Evolutionary conservation across 2,113 vertebrate genomes (phyloP), one percentile per base, ranked within the genome.

Genomic region (Seriola rivoliana): DNA sequence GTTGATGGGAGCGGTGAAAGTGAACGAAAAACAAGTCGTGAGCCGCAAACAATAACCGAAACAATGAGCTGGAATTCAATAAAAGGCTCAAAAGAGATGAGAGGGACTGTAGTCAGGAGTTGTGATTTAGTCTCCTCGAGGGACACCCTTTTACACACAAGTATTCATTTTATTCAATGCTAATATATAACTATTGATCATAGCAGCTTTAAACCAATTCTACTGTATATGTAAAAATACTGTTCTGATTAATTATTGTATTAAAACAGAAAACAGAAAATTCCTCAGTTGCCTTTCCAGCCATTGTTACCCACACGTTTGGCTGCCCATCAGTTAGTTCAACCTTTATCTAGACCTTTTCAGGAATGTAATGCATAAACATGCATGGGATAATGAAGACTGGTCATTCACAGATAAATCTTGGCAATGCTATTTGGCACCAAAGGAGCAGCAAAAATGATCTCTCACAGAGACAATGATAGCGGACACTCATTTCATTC

Each of bases 401-500:
- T 42, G 59, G 58, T 36, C 68, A 25, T 75, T 82, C 48, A 50
- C 7, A 82, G 38, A 71, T 71, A 83, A 32, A 23, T 57, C 75
- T 58, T 80, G 78, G 40, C 54, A 84, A 68, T 29, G 40, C 48
- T 25, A 46, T 76, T 62, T 73, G 78, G 79, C 81, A 16, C 52
- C 16, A 80, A 63, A 69, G 17, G 5, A 79, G 44, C 11, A 58
- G 54, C 9, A 66, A 54, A 78, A 81, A 75, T 36, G 1, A 84
- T 75, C 72, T 64, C 74, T 0, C 40, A 17, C 12, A 17, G 60
- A 64, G 44, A 71, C 68, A 82, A 81, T 80, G 79, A 78, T 68
- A 69, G 72, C 4, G 4, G 73, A 79, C 50, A 8, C 54, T 87
- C 82, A 81, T 76, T 89, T 87, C 64, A 29, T 67, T 66, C 68